phyloP scores from a whole-genome alignment of 2,888 invertebrate genomes.

The Ochropleura leucogaster region DNA sequence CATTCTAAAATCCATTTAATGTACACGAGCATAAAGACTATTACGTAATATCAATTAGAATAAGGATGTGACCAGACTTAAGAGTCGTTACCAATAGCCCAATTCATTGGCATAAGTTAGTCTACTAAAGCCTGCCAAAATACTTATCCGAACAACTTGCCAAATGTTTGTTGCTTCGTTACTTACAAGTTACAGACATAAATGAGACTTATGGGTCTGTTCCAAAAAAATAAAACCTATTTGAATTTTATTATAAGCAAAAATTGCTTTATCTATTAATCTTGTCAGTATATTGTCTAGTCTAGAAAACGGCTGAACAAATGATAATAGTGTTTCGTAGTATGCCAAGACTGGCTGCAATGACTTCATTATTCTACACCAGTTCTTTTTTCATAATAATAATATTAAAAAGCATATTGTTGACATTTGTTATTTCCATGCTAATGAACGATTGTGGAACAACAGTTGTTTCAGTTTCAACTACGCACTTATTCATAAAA shows the following conservation, averaged over 20 bases:
- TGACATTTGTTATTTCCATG: slow-evolving; percentile 16
- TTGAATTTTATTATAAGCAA: slow-evolving; percentile 16
- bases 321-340: slow-evolving; percentile 4
- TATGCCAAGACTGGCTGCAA: slow-evolving; percentile 8
- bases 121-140: slow-evolving; percentile 37
- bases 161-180: slow-evolving; percentile 42
- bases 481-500: not conserved
- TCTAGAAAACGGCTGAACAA: slow-evolving; percentile 27
- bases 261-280: slow-evolving; percentile 19
- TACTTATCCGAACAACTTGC: slow-evolving; percentile 29
- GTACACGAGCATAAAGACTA: not conserved
- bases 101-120: slow-evolving; percentile 27
- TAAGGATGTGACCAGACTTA: not conserved
- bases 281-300: slow-evolving; percentile 17
- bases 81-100: slow-evolving; percentile 14
- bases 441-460: not conserved
- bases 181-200: slow-evolving; percentile 21
- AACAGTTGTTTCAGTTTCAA: slow-evolving; percentile 1
- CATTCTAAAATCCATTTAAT: not conserved
- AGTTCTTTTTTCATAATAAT: slow-evolving; percentile 29
- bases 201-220: slow-evolving; percentile 46
- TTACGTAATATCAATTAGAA: not conserved
- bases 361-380: slow-evolving; percentile 14
- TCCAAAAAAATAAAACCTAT: slow-evolving; percentile 5
- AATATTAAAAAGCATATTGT: slow-evolving; percentile 19